Conservation (phyloP, 1,140 invertebrate species). For the Cyrtorhinus lividipennis region DNA sequence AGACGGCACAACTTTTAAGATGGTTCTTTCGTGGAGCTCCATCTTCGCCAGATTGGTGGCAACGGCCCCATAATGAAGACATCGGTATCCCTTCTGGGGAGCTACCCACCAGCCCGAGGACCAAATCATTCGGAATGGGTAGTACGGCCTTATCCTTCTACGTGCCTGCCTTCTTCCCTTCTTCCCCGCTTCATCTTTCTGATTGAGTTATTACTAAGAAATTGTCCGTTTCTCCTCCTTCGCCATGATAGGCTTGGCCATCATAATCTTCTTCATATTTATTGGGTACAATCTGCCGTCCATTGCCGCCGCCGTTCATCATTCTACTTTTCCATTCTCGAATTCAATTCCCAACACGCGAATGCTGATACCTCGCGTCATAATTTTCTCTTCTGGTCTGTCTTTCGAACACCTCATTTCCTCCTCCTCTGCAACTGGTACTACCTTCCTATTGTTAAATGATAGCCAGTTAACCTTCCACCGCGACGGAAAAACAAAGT, state of each 20-base stretch:
- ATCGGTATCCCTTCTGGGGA: background rate
- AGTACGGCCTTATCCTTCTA: background rate
- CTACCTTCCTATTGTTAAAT: too few species aligned
- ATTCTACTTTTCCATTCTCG: background rate
- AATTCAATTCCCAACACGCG: too few species aligned
- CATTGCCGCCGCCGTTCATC: background rate
- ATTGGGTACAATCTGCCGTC: too few species aligned
- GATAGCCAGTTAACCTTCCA: too few species aligned
- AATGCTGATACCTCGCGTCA: too few species aligned
- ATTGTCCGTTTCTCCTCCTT: constrained; percentile 12
- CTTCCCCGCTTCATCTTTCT: background rate
- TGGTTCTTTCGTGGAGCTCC: background rate
- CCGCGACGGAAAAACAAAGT: too few species aligned
- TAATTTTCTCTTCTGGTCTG: too few species aligned
- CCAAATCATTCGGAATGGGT: constrained; percentile 4
- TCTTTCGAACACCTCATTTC: too few species aligned
- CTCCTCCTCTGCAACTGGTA: too few species aligned
- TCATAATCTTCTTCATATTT: background rate
- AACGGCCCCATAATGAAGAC: constrained; percentile 18
- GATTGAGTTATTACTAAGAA: constrained; percentile 20
- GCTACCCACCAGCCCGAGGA: background rate
- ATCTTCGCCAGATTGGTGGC: background rate
- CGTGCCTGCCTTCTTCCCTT: constrained; percentile 1
- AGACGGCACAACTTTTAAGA: background rate
- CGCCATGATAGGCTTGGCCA: background rate